These are phyloP conservation scores for Helicoverpa zea DNA, from an alignment of 1,140 invertebrate species.

Conservation along the genomic window DNA sequence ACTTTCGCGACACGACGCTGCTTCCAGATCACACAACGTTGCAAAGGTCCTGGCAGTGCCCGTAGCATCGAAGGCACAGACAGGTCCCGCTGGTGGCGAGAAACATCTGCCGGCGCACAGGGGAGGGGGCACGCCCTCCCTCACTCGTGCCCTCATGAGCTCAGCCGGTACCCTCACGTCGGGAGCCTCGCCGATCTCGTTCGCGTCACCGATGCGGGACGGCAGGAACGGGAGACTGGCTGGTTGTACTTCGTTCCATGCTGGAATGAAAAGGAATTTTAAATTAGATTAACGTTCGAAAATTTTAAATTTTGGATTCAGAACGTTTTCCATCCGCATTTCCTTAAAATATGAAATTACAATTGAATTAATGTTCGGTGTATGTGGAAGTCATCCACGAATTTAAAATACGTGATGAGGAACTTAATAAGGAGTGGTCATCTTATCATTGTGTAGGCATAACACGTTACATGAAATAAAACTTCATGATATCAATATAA, in stretches of 20 bases:
- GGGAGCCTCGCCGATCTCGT: slow-evolving; percentile 56
- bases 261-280: slow-evolving; percentile 59
- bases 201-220: slow-evolving; percentile 61
- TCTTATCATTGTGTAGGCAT: background rate
- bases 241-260: slow-evolving; percentile 64
- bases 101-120: slow-evolving; percentile 82
- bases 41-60: slow-evolving; percentile 85
- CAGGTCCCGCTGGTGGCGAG: slow-evolving; percentile 81
- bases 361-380: background rate
- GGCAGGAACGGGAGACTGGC: slow-evolving; percentile 72
- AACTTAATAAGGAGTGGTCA: too few relatives aligned
- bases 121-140: slow-evolving; percentile 77
- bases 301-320: background rate
- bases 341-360: background rate
- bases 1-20: slow-evolving; percentile 85
- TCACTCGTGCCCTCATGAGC: slow-evolving; percentile 63
- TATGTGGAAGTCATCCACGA: background rate
- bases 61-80: slow-evolving; percentile 86
- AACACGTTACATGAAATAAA: too few relatives aligned
- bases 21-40: slow-evolving; percentile 85
- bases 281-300: background rate
- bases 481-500: too few relatives aligned
- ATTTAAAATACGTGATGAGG: too few relatives aligned
- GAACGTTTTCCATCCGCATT: background rate
- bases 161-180: slow-evolving; percentile 60